Conservation (phyloP, 2,113 vertebrate genomes). For the Mus musculus region DNA sequence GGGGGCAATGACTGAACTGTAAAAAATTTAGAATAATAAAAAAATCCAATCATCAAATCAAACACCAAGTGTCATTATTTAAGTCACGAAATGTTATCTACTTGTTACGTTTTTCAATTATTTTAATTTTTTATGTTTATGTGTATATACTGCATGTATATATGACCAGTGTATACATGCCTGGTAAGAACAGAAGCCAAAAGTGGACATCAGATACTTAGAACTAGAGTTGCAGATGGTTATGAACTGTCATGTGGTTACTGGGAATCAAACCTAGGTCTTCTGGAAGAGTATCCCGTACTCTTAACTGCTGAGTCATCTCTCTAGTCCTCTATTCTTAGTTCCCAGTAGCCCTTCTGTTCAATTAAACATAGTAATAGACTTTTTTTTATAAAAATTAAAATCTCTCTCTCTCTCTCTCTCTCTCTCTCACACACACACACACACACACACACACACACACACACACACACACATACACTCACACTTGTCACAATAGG, state of each 20-base stretch:
- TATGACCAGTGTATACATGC: neutral
- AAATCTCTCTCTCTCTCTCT: neutral
- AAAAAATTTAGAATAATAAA: too few species aligned
- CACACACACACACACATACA: neutral
- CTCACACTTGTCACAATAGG: neutral
- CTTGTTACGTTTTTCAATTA: neutral
- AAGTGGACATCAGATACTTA: neutral
- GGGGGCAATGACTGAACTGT: too few species aligned
- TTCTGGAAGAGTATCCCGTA: too few species aligned
- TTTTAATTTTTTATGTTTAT: neutral
- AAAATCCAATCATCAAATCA: neutral
- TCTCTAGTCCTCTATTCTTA: neutral
- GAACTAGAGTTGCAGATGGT: neutral
- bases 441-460: too few species aligned
- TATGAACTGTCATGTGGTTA: neutral
- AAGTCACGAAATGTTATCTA: conserved; percentile 40
- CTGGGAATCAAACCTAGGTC: neutral
- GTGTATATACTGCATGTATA: neutral
- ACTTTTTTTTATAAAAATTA: neutral
- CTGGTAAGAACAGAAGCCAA: neutral
- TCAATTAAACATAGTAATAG: neutral
- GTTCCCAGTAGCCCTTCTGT: neutral
- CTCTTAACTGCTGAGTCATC: neutral
- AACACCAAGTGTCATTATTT: neutral
- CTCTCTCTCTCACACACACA: too few species aligned